Conservation (phyloP, 2,888 invertebrate species). For the Limnephilus rhombicus region DNA sequence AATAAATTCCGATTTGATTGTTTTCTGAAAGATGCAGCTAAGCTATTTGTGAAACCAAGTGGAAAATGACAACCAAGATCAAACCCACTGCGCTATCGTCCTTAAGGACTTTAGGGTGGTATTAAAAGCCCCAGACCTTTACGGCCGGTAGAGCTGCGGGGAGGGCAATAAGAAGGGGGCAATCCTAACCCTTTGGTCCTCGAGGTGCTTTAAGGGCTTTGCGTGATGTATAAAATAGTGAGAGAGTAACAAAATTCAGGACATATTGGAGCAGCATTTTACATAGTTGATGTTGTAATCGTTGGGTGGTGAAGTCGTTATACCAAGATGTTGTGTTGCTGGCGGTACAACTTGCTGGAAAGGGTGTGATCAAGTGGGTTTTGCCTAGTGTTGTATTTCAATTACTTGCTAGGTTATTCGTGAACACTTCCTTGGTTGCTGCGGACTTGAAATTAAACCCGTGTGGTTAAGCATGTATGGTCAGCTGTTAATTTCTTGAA, state of each 20-base stretch:
- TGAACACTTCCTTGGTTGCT: neutral
- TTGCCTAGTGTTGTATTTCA: neutral
- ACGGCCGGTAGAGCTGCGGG: neutral
- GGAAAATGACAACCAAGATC: neutral
- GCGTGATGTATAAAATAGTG: neutral
- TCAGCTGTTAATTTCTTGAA: too few species aligned
- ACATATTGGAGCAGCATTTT: neutral
- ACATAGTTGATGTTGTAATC: neutral
- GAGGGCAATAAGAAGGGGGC: neutral
- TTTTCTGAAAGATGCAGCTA: neutral
- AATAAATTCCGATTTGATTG: neutral
- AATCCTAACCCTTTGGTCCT: neutral
- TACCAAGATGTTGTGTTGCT: neutral
- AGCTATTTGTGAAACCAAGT: neutral
- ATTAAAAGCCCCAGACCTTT: neutral
- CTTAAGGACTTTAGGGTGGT: neutral
- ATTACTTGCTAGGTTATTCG: neutral
- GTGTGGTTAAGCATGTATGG: too few species aligned
- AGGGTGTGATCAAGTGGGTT: neutral
- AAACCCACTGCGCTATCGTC: neutral
- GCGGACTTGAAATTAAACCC: neutral
- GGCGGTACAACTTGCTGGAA: neutral
- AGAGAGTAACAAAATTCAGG: neutral
- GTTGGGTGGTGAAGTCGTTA: neutral
- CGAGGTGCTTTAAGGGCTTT: neutral